These are phyloP conservation scores for Pionites leucogaster DNA, from an alignment of 2,113 vertebrate genomes.

Conservation along the genomic window DNA sequence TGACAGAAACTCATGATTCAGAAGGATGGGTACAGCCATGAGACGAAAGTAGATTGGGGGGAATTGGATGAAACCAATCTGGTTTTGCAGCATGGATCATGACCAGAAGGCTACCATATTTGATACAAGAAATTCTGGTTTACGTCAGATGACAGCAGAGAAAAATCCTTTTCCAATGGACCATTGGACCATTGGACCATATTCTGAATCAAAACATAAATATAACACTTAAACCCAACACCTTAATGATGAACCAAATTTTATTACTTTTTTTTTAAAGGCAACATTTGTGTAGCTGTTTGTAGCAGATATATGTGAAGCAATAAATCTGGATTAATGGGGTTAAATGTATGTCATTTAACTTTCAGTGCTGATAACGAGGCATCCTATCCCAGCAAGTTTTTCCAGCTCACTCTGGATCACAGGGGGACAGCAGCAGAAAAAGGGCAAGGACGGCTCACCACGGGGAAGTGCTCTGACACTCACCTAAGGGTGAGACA, in stretches of 20 bases:
- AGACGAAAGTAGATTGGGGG: neutral
- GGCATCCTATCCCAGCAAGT: neutral
- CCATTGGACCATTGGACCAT: neutral
- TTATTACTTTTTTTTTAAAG: neutral
- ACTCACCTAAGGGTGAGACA: accelerated
- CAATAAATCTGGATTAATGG: neutral
- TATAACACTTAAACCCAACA: neutral
- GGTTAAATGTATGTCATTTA: neutral
- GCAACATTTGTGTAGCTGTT: neutral
- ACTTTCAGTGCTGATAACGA: neutral
- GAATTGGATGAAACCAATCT: neutral
- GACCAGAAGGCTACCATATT: neutral
- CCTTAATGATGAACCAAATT: neutral
- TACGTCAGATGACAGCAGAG: neutral
- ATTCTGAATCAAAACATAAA: neutral
- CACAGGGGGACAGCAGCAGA: accelerated
- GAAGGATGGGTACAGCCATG: neutral
- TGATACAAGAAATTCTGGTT: neutral
- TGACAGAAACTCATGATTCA: neutral
- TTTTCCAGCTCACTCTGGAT: neutral
- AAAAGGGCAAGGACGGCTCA: neutral
- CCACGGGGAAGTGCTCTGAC: neutral
- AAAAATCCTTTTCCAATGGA: neutral
- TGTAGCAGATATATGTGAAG: neutral
- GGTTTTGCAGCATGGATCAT: neutral